Evolutionary conservation across 92 coral and sea anemone genomes (phyloP).

Genomic region (Actinostola sp.): DNA sequence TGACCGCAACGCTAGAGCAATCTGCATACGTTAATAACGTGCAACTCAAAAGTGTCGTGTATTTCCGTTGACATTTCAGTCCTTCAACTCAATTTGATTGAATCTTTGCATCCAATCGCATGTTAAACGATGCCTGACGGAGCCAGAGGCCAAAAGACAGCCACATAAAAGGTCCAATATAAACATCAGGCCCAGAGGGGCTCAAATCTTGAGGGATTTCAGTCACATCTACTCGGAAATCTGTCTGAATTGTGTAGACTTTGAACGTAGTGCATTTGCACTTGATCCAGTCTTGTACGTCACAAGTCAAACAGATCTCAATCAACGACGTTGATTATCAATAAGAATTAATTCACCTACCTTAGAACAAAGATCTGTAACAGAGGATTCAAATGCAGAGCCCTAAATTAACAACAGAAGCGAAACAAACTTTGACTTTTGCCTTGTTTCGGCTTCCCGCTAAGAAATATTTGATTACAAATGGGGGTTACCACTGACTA

Average conservation of each 20-base stretch:
- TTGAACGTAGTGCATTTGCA: slow-evolving; percentile 1
- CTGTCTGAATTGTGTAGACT: background rate
- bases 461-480: slow-evolving; percentile 10
- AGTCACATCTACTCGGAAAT: slow-evolving; percentile 21
- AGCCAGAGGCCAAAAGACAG: background rate
- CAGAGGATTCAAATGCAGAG: slow-evolving; percentile 12
- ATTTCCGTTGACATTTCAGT: slow-evolving; percentile 6
- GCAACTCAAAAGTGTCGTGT: background rate
- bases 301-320: slow-evolving; percentile 8
- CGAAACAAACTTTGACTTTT: background rate
- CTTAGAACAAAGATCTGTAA: slow-evolving; percentile 29
- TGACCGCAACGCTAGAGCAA: background rate
- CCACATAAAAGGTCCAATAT: slow-evolving; percentile 23
- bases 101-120: background rate
- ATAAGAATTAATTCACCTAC: slow-evolving; percentile 9
- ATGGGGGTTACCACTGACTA: slow-evolving; percentile 9
- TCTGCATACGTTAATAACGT: slow-evolving; percentile 18
- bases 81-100: background rate
- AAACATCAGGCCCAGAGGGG: slow-evolving; percentile 1
- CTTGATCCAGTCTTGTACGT: slow-evolving; percentile 15
- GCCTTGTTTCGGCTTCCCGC: slow-evolving; percentile 3
- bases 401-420: slow-evolving; percentile 6
- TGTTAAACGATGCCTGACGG: slow-evolving; percentile 17
- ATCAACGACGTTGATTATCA: slow-evolving; percentile 4
- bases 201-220: slow-evolving; percentile 24